phyloP scores from a whole-genome alignment of 2,113 vertebrate genomes.

The Petrocephalus microphthalmus region DNA sequence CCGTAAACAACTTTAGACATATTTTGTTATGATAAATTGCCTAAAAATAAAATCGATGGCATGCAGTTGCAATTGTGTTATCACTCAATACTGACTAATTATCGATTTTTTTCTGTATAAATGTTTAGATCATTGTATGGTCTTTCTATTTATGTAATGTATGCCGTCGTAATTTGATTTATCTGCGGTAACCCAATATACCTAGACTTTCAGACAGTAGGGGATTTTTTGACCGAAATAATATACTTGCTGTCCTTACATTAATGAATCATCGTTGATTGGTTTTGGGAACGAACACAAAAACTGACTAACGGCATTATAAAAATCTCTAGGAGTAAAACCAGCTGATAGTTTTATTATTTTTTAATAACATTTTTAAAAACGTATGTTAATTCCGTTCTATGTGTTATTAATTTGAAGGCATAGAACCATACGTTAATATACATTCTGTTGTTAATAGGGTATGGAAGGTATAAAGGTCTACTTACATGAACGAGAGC shows the following conservation, averaged over 20 bases:
- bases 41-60: background rate
- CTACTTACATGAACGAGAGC: constrained; percentile 85
- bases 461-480: constrained; percentile 94
- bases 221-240: background rate
- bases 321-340: background rate
- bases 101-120: background rate
- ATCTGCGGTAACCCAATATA: background rate
- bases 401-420: background rate
- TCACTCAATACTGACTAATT: background rate
- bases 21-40: background rate
- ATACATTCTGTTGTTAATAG: constrained; percentile 46
- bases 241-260: background rate
- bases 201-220: background rate
- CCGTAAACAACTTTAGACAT: background rate
- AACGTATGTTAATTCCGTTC: background rate
- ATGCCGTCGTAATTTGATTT: background rate
- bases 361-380: background rate
- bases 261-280: background rate
- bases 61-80: background rate
- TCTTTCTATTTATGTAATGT: background rate
- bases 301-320: background rate
- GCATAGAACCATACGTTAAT: background rate
- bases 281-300: background rate
- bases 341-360: background rate
- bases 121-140: background rate